Evolutionary conservation across 2,888 invertebrate genomes (phyloP).

Genomic region (Epistrophella euchroma): DNA sequence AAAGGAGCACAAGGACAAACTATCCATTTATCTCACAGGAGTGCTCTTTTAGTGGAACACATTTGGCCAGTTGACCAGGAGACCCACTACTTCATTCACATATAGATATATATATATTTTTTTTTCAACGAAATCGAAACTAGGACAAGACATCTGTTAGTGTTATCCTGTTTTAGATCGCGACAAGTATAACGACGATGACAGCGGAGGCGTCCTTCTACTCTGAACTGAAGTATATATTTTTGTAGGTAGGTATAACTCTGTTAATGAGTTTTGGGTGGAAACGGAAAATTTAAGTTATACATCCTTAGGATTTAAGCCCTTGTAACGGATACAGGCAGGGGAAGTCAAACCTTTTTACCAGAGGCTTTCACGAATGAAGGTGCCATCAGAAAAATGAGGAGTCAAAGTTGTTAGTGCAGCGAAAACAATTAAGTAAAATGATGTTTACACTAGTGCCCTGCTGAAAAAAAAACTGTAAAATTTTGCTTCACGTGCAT

Average conservation of each 20-base stretch:
- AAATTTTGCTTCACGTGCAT: neutral
- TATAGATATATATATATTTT: slow-evolving; percentile 5
- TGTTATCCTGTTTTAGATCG: slow-evolving; percentile 56
- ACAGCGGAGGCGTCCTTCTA: neutral
- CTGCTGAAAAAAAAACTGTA: neutral
- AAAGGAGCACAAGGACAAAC: slow-evolving; percentile 69
- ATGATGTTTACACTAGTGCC: slow-evolving; percentile 16
- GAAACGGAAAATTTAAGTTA: slow-evolving; percentile 63
- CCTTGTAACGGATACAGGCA: slow-evolving; percentile 35
- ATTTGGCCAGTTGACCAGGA: slow-evolving; percentile 63
- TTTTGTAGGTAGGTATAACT: slow-evolving; percentile 12
- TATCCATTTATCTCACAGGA: slow-evolving; percentile 54
- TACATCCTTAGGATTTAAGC: slow-evolving; percentile 36
- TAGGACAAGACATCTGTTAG: slow-evolving; percentile 72
- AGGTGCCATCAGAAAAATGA: slow-evolving; percentile 58
- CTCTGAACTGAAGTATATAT: slow-evolving; percentile 17
- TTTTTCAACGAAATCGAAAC: slow-evolving; percentile 46
- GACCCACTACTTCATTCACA: slow-evolving; percentile 38
- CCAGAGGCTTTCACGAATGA: slow-evolving; percentile 42
- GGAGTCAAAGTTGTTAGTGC: slow-evolving; percentile 4
- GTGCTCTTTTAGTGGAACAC: slow-evolving; percentile 60
- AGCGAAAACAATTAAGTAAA: slow-evolving; percentile 57
- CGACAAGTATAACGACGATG: slow-evolving; percentile 12
- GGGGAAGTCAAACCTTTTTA: slow-evolving; percentile 27
- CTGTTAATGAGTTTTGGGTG: slow-evolving; percentile 72